Percentiles rank a stretch among this genome's conserved stretches.
Conservation (phyloP, 2,888 invertebrate genomes). For the Synergus japonicus region DNA sequence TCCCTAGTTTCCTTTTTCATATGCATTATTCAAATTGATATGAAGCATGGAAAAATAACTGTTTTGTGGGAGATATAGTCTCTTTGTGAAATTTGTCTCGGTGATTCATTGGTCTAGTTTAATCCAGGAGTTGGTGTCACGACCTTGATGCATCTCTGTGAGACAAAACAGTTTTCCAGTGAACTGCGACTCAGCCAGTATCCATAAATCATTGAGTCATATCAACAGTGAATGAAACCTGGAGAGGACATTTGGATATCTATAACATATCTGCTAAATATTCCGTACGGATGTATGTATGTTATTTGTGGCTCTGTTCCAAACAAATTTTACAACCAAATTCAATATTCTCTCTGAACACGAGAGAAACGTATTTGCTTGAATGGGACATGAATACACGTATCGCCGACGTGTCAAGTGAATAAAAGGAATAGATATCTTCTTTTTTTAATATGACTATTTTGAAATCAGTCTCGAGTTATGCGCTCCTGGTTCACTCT, state of each 20-base stretch:
- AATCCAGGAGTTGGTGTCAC: neutral
- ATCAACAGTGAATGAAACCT: conserved; percentile 18
- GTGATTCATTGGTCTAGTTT: conserved; percentile 2
- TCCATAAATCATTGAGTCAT: conserved; percentile 13
- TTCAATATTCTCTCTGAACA: conserved; percentile 10
- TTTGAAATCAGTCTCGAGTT: neutral
- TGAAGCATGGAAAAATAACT: too few relatives aligned
- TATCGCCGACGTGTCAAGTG: neutral
- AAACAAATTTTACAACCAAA: conserved; percentile 13
- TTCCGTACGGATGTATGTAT: neutral
- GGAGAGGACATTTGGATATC: conserved; percentile 26
- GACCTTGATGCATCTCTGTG: conserved; percentile 1
- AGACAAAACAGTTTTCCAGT: neutral
- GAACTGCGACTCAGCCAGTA: neutral
- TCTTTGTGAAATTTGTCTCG: neutral
- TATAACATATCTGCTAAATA: conserved; percentile 13
- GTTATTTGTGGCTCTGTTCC: conserved; percentile 29
- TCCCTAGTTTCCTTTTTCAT: neutral
- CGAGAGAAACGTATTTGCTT: conserved; percentile 11
- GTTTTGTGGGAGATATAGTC: too few relatives aligned
- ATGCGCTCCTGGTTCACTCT: neutral
- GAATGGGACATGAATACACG: conserved; percentile 15
- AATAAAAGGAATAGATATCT: neutral
- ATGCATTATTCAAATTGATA: too few relatives aligned
- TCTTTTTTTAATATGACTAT: neutral